These are phyloP conservation scores for Drosophila cardini DNA, from an alignment of 1,140 invertebrate species.

Conservation along the genomic window DNA sequence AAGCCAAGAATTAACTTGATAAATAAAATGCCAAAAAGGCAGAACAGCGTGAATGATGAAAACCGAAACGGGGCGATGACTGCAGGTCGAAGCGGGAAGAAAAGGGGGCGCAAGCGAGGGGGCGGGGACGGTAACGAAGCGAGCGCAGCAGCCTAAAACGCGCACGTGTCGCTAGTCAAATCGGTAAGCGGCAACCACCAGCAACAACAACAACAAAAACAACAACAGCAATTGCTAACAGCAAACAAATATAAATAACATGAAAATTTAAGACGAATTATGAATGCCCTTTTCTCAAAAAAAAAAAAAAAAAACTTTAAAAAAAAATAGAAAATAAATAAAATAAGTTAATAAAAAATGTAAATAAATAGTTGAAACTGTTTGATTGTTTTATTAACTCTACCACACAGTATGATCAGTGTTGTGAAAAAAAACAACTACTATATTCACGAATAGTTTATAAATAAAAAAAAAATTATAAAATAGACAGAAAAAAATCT, in stretches of 20 bases:
- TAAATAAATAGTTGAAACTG: too few species aligned
- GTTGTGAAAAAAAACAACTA: too few species aligned
- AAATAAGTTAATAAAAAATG: too few species aligned
- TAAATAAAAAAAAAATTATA: too few species aligned
- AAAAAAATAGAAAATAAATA: too few species aligned
- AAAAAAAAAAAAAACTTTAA: too few species aligned
- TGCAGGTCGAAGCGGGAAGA: slow-evolving; percentile 4
- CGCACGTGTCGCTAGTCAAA: slow-evolving; percentile 69
- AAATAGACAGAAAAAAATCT: too few species aligned
- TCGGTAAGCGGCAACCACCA: slow-evolving; percentile 48
- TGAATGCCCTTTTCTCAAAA: not conserved
- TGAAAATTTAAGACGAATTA: not conserved
- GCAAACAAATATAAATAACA: not conserved
- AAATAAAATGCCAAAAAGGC: slow-evolving; percentile 70
- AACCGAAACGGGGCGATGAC: slow-evolving; percentile 25
- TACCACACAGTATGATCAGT: too few species aligned
- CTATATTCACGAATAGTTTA: too few species aligned
- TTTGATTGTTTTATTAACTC: too few species aligned
- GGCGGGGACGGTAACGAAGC: not conserved
- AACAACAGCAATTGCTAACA: slow-evolving; percentile 8
- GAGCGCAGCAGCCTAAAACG: slow-evolving; percentile 22
- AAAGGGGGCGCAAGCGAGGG: not conserved
- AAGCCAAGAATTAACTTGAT: slow-evolving; percentile 79
- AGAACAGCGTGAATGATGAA: slow-evolving; percentile 73
- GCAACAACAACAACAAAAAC: slow-evolving; percentile 20